Conservation (phyloP, 2,888 invertebrate genomes). For the Ochropleura plecta region DNA sequence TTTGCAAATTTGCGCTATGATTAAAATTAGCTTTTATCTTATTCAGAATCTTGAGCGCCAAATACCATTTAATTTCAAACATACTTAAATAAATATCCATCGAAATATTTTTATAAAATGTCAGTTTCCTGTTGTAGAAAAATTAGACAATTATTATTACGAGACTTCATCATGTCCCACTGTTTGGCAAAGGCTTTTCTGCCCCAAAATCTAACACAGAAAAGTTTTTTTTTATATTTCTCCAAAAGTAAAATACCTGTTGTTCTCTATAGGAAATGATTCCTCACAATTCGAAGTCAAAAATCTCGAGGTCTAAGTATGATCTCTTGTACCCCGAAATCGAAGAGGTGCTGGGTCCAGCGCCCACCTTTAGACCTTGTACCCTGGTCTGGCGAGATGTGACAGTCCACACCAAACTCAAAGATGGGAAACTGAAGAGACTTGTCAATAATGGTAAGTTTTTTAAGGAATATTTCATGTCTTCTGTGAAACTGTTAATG, state of each 20-base stretch:
- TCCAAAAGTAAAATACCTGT: not conserved
- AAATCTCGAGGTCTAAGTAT: slow-evolving; percentile 69
- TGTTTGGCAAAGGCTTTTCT: too few relatives aligned
- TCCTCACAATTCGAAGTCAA: slow-evolving; percentile 67
- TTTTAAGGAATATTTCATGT: not conserved
- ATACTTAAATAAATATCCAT: not conserved
- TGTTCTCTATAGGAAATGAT: slow-evolving; percentile 72
- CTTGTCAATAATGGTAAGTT: slow-evolving; percentile 94
- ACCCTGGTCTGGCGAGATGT: slow-evolving; percentile 95
- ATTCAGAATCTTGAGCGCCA: slow-evolving; percentile 3
- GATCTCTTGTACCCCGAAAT: slow-evolving; percentile 81
- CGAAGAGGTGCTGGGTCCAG: slow-evolving; percentile 89
- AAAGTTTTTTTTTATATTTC: not conserved
- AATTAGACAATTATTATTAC: too few relatives aligned
- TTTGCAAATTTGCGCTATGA: not conserved
- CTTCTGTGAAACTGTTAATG: not conserved
- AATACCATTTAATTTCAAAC: not conserved
- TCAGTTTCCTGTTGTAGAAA: not conserved
- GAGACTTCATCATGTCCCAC: too few relatives aligned
- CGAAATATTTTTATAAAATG: not conserved
- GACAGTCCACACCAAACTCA: slow-evolving; percentile 92
- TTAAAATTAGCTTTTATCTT: not conserved
- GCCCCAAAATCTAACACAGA: not conserved
- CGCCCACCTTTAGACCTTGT: slow-evolving; percentile 91
- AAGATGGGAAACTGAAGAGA: slow-evolving; percentile 91